phyloP scores from a whole-genome alignment of 2,113 vertebrate species.

The Bufo gargarizans region DNA sequence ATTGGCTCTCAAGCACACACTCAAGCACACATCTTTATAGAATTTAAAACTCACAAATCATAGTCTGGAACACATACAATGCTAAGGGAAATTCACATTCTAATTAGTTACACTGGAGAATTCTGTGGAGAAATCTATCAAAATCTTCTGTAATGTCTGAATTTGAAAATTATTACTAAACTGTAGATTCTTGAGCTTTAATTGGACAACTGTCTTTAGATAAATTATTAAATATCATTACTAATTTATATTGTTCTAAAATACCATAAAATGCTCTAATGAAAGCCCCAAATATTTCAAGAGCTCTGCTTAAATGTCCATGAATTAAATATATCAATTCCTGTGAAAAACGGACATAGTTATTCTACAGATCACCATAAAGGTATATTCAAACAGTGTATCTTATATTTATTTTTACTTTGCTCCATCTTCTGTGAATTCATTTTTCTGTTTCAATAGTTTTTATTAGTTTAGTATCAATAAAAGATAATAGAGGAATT shows the following conservation, averaged over 20 bases:
- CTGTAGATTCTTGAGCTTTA: neutral
- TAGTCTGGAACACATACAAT: neutral
- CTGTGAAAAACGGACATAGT: neutral
- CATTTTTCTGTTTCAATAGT: no score
- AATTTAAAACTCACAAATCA: neutral
- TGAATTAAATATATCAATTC: neutral
- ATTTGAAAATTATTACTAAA: neutral
- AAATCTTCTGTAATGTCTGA: neutral
- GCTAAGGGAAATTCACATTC: neutral
- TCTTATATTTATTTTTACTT: no score
- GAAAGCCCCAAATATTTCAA: neutral
- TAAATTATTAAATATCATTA: neutral
- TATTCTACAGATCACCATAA: no score
- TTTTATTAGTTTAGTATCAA: no score
- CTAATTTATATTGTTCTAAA: neutral
- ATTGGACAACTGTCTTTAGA: neutral
- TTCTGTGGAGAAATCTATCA: neutral
- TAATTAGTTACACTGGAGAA: conserved; percentile 26
- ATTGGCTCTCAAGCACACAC: neutral
- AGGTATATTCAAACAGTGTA: no score
- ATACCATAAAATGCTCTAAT: neutral
- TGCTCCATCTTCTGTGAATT: no score
- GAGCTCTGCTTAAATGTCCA: neutral
- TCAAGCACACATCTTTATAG: neutral
- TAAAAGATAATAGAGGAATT: no score